These are phyloP conservation scores for Scolanthus callimorphus DNA, from an alignment of 92 coral and sea anemone genomes.

Conservation along the genomic window DNA sequence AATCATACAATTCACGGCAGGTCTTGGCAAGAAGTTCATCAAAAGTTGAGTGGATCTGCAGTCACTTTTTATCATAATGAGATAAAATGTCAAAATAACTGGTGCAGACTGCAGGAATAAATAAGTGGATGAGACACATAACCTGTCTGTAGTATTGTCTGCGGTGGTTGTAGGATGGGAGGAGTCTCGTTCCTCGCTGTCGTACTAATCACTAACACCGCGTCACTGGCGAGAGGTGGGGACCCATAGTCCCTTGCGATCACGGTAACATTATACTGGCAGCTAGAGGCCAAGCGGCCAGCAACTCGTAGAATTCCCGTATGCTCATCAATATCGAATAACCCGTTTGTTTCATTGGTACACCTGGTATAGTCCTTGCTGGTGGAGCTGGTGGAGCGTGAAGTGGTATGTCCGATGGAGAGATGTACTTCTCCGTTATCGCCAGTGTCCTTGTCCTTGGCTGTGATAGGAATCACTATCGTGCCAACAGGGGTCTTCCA, in stretches of 20 bases:
- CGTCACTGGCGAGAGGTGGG: conserved; percentile 38
- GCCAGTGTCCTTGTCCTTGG: conserved; percentile 48
- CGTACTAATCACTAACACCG: conserved; percentile 26
- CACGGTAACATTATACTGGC: conserved; percentile 44
- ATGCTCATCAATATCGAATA: conserved; percentile 35
- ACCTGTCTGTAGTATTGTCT: conserved; percentile 35
- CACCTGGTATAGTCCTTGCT: not conserved
- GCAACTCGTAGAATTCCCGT: conserved; percentile 38
- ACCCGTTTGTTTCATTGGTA: conserved; percentile 23
- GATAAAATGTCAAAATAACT: too few species aligned
- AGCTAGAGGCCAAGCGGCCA: conserved; percentile 33
- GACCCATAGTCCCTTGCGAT: conserved; percentile 53
- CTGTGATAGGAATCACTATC: conserved; percentile 13
- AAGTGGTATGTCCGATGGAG: conserved; percentile 8
- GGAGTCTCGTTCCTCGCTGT: conserved; percentile 17
- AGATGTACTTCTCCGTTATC: conserved; percentile 22
- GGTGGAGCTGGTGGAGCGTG: not conserved
- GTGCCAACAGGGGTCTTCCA: conserved; percentile 23
- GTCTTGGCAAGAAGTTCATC: too few species aligned
- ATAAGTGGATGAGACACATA: too few species aligned
- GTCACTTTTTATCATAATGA: too few species aligned
- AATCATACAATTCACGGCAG: too few species aligned
- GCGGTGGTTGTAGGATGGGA: conserved; percentile 8
- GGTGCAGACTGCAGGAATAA: too few species aligned
- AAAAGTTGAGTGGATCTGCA: too few species aligned